Base-by-base conservation (phyloP, 2,113 vertebrate species). In the Bambusicola thoracicus region DNA sequence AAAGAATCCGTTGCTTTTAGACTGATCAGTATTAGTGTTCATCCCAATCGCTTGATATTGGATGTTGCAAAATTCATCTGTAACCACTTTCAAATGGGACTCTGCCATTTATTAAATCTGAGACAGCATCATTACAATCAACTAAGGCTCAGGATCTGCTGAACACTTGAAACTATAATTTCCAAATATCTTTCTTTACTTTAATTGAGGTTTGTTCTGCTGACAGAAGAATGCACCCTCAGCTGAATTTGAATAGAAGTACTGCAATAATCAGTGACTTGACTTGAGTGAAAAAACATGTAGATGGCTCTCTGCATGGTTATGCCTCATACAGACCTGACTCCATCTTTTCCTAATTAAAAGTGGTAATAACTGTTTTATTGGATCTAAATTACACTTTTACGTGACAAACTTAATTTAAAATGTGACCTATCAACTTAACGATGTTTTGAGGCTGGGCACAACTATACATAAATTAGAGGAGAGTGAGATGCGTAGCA, bases 401-500 rank as follows among this genome's bases (percentile, higher is more conserved):
- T 97, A 97, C 97, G 96, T 97, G 94, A 95, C 96, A 97, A 97
- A 97, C 76, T 95, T 96, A 97, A 97, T 97, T 97, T 97, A 95
- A 96, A 97, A 92, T 94, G 91, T 95, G 95, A 97, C 97, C 96
- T 97, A 96, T 96, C 95, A 96, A 93, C 95, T 97, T 74, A n/a
- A 62, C 90, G 92, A 93, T 91, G 95, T 85, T 96, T 96, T 87
- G 92, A 93, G 92, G 66, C 61, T 91, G 76, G 85, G 69, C 90
- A 97, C 72, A 96, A 86, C 85, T 93, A 59, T 40, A 84, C 78
- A 68, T 89, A 96, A 97, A 97, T 94, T 88, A 92, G 92, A 95
- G 62, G 51, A 97, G 76, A 95, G 79, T 20, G 63, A 91, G 61
- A 91, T 75, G 51, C 41, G 76, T 96, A 94, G 83, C 94, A 96